Conservation (phyloP, 1,140 invertebrate genomes). For the Sitophilus oryzae region DNA sequence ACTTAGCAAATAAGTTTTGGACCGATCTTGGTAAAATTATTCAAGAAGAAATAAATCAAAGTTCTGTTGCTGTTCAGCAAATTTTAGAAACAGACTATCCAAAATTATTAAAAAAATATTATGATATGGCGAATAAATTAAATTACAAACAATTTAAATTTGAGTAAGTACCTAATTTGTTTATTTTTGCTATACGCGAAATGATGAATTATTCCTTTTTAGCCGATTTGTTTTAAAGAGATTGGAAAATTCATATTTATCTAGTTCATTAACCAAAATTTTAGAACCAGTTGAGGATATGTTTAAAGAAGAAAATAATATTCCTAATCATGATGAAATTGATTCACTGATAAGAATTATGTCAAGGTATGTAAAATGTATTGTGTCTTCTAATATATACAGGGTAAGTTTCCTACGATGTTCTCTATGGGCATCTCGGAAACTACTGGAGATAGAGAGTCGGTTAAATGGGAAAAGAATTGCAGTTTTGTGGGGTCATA, state of each 20-base stretch:
- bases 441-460: too few relatives aligned
- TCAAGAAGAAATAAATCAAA: slow-evolving; percentile 49
- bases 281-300: slow-evolving; percentile 82
- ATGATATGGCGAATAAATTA: slow-evolving; percentile 49
- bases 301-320: slow-evolving; percentile 56
- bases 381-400: too few relatives aligned
- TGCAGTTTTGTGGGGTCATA: too few relatives aligned
- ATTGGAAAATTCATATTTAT: slow-evolving; percentile 85
- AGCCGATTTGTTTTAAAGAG: slow-evolving; percentile 51
- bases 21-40: slow-evolving; percentile 46
- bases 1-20: slow-evolving; percentile 51
- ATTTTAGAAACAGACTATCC: slow-evolving; percentile 85
- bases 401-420: too few relatives aligned
- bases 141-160: slow-evolving; percentile 51
- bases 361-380: slow-evolving; percentile 52
- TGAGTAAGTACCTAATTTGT: slow-evolving; percentile 40
- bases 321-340: slow-evolving; percentile 61
- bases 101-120: slow-evolving; percentile 65
- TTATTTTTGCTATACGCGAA: neutral
- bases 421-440: too few relatives aligned
- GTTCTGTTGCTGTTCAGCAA: slow-evolving; percentile 71
- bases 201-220: too few relatives aligned
- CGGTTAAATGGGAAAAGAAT: too few relatives aligned
- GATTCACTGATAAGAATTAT: slow-evolving; percentile 63
- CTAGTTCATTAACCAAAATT: slow-evolving; percentile 73